phyloP scores from a whole-genome alignment of 2,113 vertebrate genomes.

The Onychostoma macrolepis region DNA sequence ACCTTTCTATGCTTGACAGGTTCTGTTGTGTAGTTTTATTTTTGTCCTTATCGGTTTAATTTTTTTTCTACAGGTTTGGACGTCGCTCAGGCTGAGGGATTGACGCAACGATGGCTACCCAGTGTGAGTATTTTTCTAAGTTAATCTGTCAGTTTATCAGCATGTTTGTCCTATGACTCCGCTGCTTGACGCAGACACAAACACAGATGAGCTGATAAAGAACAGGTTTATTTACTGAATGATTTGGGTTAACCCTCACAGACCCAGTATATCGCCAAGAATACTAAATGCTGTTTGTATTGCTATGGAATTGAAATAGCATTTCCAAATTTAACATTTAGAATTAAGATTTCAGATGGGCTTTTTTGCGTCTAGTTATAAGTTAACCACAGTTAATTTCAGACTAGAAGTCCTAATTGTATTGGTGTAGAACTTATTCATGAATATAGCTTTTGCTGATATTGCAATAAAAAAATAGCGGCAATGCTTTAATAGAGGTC shows the following conservation, averaged over 20 bases:
- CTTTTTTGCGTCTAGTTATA: too few relatives aligned
- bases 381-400: too few relatives aligned
- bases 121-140: slow-evolving; percentile 80
- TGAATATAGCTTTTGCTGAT: neutral
- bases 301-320: too few relatives aligned
- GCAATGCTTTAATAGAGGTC: neutral
- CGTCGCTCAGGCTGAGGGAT: slow-evolving; percentile 77
- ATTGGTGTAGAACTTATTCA: too few relatives aligned
- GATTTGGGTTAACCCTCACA: neutral
- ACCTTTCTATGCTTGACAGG: neutral
- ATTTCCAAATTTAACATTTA: neutral
- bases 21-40: neutral
- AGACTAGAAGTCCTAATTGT: too few relatives aligned
- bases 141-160: neutral
- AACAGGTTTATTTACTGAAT: neutral
- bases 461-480: neutral
- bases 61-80: slow-evolving; percentile 72
- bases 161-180: neutral
- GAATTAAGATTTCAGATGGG: too few relatives aligned
- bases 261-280: neutral
- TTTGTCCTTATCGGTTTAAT: neutral
- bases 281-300: too few relatives aligned
- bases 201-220: neutral
- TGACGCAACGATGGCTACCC: slow-evolving; percentile 91
- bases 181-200: neutral